Percentiles rank a stretch among this genome's conserved stretches.
phyloP scores from a whole-genome alignment of 2,888 invertebrate species.

The Seira ritae region DNA sequence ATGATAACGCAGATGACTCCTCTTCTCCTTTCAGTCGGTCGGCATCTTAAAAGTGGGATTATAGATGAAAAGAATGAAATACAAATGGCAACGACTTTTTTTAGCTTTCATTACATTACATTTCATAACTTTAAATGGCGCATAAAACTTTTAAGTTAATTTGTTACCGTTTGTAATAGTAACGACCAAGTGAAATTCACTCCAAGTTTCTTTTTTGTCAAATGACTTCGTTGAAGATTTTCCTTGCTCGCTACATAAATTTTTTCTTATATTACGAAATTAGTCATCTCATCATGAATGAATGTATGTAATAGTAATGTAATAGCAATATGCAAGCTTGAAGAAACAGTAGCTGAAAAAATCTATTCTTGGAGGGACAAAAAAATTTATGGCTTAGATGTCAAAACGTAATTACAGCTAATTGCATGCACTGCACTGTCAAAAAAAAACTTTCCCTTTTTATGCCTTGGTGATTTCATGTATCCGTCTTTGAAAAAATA shows the following conservation, averaged over 20 bases:
- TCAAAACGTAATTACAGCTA: conserved; percentile 7
- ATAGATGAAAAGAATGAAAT: no score
- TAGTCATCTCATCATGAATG: no score
- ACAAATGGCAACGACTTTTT: no score
- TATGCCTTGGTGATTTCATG: conserved; percentile 8
- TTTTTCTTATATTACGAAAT: conserved; percentile 1
- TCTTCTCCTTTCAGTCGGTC: background rate
- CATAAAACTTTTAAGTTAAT: no score
- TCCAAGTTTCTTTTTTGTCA: conserved; percentile 3
- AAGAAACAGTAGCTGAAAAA: conserved; percentile 2
- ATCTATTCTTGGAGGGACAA: background rate
- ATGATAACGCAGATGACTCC: conserved; percentile 3
- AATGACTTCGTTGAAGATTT: background rate
- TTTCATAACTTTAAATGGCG: no score
- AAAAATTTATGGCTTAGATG: background rate
- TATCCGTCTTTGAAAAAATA: no score
- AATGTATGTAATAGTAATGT: no score
- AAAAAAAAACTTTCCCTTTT: conserved; percentile 21
- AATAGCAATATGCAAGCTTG: background rate
- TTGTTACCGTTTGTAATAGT: no score
- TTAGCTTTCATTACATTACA: no score
- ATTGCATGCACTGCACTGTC: conserved; percentile 9
- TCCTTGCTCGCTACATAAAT: no score
- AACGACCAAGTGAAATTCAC: background rate
- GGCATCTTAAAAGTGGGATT: no score